These are phyloP conservation scores for Anhinga rufa DNA, from an alignment of 2,113 vertebrate genomes.

Conservation along the genomic window DNA sequence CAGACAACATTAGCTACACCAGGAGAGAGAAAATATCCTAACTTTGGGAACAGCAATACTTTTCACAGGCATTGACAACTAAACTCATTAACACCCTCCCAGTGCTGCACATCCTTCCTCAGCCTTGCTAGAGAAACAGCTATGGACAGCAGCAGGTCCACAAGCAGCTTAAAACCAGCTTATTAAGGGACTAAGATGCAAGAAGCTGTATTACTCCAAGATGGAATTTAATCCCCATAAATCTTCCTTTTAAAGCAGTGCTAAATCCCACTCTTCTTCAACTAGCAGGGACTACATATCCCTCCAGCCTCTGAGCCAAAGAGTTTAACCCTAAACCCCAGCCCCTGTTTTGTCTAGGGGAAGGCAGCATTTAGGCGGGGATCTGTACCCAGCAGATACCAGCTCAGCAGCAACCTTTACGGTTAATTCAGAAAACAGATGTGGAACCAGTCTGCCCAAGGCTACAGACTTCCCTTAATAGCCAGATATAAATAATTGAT, in stretches of 20 bases:
- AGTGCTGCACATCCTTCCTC: background rate
- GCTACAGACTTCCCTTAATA: background rate
- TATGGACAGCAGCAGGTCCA: background rate
- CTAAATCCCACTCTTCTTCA: background rate
- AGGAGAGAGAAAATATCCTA: background rate
- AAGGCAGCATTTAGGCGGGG: background rate
- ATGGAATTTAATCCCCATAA: background rate
- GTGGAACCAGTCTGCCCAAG: background rate
- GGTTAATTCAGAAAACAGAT: background rate
- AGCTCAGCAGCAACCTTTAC: background rate
- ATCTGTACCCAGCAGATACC: background rate
- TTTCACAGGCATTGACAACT: background rate
- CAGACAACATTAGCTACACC: background rate
- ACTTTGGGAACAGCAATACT: background rate
- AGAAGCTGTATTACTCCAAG: background rate
- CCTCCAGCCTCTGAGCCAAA: background rate
- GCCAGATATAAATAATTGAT: background rate
- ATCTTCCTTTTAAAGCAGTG: background rate
- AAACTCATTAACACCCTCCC: background rate
- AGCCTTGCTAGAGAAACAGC: background rate
- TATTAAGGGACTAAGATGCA: background rate
- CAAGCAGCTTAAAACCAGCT: background rate
- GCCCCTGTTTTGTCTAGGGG: background rate
- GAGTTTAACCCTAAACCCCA: background rate
- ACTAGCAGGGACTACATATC: rapidly evolving